Percentiles rank a stretch among this genome's conserved stretches.
These are phyloP conservation scores for Nemotelus pantherinus DNA, from an alignment of 2,888 invertebrate genomes.

Conservation along the genomic window DNA sequence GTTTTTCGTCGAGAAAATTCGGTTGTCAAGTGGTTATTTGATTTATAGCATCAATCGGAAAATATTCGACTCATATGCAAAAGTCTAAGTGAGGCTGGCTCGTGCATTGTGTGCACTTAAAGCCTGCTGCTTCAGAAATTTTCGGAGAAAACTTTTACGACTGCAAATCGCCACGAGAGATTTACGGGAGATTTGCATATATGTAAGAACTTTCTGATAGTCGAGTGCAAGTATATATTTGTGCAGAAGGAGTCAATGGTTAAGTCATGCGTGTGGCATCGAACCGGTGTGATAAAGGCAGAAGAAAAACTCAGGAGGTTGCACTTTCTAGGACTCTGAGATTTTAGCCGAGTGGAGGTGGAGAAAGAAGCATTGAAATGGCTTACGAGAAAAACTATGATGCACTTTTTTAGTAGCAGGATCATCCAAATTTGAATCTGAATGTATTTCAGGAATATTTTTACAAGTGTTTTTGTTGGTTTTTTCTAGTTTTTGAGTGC, in stretches of 20 bases:
- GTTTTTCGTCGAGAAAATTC: background rate
- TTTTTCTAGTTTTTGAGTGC: background rate
- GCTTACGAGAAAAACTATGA: background rate
- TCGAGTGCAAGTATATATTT: background rate
- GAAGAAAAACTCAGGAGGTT: slow-evolving; percentile 11
- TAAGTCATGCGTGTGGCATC: background rate
- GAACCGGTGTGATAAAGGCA: background rate
- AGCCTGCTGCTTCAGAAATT: slow-evolving; percentile 2
- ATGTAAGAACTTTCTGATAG: background rate
- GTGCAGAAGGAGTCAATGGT: slow-evolving; percentile 13
- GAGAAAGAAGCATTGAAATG: slow-evolving; percentile 27
- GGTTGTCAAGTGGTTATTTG: slow-evolving; percentile 25
- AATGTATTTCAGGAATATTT: background rate
- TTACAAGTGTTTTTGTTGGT: background rate
- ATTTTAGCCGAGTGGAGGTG: background rate
- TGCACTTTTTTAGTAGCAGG: background rate
- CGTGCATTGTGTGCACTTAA: background rate
- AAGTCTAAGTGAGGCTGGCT: slow-evolving; percentile 8
- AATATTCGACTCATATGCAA: slow-evolving; percentile 21
- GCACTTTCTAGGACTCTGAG: slow-evolving; percentile 19
- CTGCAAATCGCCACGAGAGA: too few relatives aligned
- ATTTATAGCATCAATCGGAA: background rate
- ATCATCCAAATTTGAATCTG: background rate
- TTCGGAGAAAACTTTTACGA: slow-evolving; percentile 17
- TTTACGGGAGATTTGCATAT: too few relatives aligned